A percentile compares a stretch with the other conserved stretches of the same genome.
Conservation (phyloP, 2,888 invertebrate species). For the Oscheius onirici region DNA sequence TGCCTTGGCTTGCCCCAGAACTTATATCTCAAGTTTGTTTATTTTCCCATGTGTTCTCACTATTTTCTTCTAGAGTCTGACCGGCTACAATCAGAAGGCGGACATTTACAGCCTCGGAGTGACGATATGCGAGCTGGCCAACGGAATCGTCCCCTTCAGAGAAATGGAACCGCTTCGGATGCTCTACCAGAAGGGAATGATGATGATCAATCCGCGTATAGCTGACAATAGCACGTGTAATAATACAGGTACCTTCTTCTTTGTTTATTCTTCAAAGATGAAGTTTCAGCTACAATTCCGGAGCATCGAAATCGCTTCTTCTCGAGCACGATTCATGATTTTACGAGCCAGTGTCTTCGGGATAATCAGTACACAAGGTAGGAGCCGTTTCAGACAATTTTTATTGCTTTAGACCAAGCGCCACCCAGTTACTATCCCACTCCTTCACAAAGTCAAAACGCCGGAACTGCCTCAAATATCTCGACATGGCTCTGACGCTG, state of each 20-base stretch:
- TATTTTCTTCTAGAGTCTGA: conserved; percentile 76
- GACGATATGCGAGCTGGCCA: conserved; percentile 86
- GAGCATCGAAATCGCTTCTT: neutral
- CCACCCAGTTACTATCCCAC: neutral
- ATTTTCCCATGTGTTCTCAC: neutral
- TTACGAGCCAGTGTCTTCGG: conserved; percentile 33
- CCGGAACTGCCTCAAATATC: conserved; percentile 5
- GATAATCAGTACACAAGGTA: conserved; percentile 24
- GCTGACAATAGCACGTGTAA: too few species aligned
- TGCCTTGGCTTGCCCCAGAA: conserved; percentile 93
- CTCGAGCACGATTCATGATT: conserved; percentile 72
- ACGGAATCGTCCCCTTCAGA: conserved; percentile 82
- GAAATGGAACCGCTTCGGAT: conserved; percentile 88
- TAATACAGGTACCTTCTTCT: neutral
- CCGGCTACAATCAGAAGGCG: conserved; percentile 87
- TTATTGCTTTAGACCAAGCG: neutral
- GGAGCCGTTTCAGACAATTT: neutral
- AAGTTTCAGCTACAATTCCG: neutral
- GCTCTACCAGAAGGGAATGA: conserved; percentile 84
- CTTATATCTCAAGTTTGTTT: conserved; percentile 81
- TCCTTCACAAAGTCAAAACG: conserved; percentile 2
- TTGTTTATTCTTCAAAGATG: neutral
- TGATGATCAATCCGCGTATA: too few species aligned
- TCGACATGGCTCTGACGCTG: neutral
- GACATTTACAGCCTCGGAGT: conserved; percentile 92